These are phyloP conservation scores for Eupithecia abbreviata DNA, from an alignment of 2,888 invertebrate genomes.

Conservation along the genomic window DNA sequence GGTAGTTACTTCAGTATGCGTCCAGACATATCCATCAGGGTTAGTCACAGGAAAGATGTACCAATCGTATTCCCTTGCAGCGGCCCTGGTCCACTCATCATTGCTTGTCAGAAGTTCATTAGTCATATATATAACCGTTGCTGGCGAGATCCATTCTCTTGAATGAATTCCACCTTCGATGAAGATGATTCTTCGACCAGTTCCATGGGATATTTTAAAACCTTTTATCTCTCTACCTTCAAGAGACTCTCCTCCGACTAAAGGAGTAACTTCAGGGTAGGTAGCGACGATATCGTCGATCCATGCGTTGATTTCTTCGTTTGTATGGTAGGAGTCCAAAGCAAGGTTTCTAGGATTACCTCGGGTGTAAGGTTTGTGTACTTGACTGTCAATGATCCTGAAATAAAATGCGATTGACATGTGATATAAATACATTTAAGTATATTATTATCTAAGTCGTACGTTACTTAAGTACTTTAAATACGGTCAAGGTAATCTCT, in stretches of 20 bases:
- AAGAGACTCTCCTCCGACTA: constrained; percentile 67
- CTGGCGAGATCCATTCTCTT: constrained; percentile 89
- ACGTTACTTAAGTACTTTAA: no score
- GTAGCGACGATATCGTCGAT: constrained; percentile 74
- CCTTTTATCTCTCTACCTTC: constrained; percentile 76
- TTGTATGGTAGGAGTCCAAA: constrained; percentile 84
- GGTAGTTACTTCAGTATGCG: constrained; percentile 83
- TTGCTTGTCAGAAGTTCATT: constrained; percentile 86
- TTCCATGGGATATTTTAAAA: constrained; percentile 68
- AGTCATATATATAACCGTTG: constrained; percentile 86
- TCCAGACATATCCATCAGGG: constrained; percentile 89
- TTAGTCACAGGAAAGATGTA: constrained; percentile 89
- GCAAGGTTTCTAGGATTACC: constrained; percentile 48
- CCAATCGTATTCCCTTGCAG: constrained; percentile 88
- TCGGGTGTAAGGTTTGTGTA: constrained; percentile 52
- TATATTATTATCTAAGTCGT: no score
- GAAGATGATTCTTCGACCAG: constrained; percentile 63
- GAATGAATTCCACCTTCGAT: constrained; percentile 86
- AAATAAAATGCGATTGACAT: background rate
- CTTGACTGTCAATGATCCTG: constrained; percentile 77
- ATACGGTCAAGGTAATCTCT: no score
- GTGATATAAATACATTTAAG: background rate
- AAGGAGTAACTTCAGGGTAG: constrained; percentile 74
- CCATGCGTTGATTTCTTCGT: constrained; percentile 85
- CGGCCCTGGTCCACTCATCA: constrained; percentile 75